These are phyloP conservation scores for Microtus richardsoni DNA, from an alignment of 2,113 vertebrate genomes.

Conservation along the genomic window DNA sequence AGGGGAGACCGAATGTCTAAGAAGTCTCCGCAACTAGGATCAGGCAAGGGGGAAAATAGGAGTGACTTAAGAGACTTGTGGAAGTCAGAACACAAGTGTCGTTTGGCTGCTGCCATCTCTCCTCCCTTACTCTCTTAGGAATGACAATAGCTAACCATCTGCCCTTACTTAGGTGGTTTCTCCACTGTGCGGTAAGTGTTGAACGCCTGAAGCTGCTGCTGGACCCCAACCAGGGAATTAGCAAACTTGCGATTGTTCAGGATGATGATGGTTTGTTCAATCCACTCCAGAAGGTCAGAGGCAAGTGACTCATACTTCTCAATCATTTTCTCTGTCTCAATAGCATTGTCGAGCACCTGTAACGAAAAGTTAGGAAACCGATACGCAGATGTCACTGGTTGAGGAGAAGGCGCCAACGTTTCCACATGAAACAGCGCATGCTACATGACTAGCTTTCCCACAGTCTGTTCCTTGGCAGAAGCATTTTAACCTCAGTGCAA, in stretches of 20 bases:
- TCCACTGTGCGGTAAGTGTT: constrained; percentile 98
- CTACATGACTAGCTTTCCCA: not conserved
- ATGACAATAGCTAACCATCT: accelerated
- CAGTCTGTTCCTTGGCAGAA: not conserved
- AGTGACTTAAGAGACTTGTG: not conserved
- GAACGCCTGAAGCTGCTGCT: constrained; percentile 98
- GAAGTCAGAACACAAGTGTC: not conserved
- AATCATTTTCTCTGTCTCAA: constrained; percentile 98
- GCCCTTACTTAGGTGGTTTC: constrained; percentile 96
- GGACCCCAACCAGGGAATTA: constrained; percentile 95
- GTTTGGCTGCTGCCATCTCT: not conserved
- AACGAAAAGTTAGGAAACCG: constrained; percentile 47
- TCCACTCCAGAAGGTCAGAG: constrained; percentile 98
- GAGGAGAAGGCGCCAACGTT: not conserved
- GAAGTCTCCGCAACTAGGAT: not conserved
- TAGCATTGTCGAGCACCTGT: constrained; percentile 96
- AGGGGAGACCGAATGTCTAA: not conserved
- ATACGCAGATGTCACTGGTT: accelerated
- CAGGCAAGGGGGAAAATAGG: not conserved
- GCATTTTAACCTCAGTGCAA: not conserved
- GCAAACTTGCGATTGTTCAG: constrained; percentile 98
- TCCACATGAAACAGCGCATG: accelerated
- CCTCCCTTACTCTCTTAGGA: accelerated
- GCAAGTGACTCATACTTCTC: constrained; percentile 97
- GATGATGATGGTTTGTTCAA: constrained; percentile 98